phyloP scores from a whole-genome alignment of 2,888 invertebrate genomes.

The Phengaris arion region DNA sequence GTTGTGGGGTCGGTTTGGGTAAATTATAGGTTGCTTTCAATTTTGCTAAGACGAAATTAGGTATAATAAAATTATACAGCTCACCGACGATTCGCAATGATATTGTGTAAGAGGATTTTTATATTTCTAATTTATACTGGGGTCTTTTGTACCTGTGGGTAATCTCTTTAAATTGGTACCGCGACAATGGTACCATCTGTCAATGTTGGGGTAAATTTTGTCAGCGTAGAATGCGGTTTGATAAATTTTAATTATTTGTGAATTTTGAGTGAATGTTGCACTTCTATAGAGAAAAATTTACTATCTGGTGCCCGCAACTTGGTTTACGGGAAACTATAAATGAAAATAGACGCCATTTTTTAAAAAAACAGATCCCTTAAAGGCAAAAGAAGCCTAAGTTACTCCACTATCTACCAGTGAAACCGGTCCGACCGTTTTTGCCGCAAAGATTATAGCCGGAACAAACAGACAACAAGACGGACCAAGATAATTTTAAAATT shows the following conservation, averaged over 20 bases:
- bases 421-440: too few species aligned
- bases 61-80: slow-evolving; percentile 76
- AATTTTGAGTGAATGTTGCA: neutral
- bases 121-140: slow-evolving; percentile 53
- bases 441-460: too few species aligned
- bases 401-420: too few species aligned
- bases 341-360: too few species aligned
- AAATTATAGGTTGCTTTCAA: slow-evolving; percentile 57
- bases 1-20: slow-evolving; percentile 8
- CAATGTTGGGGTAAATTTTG: slow-evolving; percentile 28
- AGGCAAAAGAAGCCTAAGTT: too few species aligned
- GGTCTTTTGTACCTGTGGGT: slow-evolving; percentile 53
- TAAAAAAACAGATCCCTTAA: too few species aligned
- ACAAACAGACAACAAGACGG: too few species aligned
- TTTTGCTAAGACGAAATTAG: slow-evolving; percentile 54
- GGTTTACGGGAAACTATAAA: too few species aligned
- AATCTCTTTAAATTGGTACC: slow-evolving; percentile 47
- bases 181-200: slow-evolving; percentile 39
- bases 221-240: neutral
- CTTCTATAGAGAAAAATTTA: too few species aligned
- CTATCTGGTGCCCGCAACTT: too few species aligned
- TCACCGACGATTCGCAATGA: slow-evolving; percentile 49
- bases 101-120: slow-evolving; percentile 57
- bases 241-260: neutral
- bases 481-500: too few species aligned